These are phyloP conservation scores for Rambutsinella grinnellia DNA, from an alignment of 2,888 invertebrate species.

Conservation along the genomic window DNA sequence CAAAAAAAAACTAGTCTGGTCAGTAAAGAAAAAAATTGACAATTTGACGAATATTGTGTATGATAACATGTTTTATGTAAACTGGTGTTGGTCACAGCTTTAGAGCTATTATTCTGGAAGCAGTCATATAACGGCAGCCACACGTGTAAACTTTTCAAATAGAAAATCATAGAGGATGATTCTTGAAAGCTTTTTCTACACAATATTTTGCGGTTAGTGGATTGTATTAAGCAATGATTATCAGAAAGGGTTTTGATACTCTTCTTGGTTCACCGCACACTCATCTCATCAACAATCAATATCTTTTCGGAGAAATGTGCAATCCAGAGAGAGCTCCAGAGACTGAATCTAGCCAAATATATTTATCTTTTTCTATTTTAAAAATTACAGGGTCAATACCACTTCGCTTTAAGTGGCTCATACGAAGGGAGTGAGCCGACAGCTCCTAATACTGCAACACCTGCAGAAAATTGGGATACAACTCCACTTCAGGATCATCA, in stretches of 20 bases:
- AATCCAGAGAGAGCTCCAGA: not conserved
- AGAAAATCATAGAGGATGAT: no score
- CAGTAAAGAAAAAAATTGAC: not conserved
- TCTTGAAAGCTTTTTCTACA: no score
- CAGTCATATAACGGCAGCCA: no score
- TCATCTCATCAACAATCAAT: conserved; percentile 20
- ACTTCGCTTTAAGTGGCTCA: conserved; percentile 63
- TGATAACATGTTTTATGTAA: no score
- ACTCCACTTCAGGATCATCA: conserved; percentile 63
- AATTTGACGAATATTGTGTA: not conserved
- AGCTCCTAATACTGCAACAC: conserved; percentile 63
- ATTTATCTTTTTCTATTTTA: conserved; percentile 8
- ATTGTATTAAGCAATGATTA: conserved; percentile 15
- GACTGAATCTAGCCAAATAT: not conserved
- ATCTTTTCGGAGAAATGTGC: not conserved
- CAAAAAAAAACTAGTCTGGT: not conserved
- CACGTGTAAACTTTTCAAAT: no score
- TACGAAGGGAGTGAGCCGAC: conserved; percentile 66
- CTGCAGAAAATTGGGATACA: conserved; percentile 66
- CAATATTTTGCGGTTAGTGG: conserved; percentile 43
- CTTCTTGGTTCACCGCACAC: conserved; percentile 46
- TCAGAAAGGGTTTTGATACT: not conserved
- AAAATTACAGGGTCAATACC: conserved; percentile 65
- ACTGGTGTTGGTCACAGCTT: no score
- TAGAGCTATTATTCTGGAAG: no score